A percentile compares a stretch with the other conserved stretches of the same genome.
Conservation (phyloP, 2,113 vertebrate species). For the Epinephelus lanceolatus region DNA sequence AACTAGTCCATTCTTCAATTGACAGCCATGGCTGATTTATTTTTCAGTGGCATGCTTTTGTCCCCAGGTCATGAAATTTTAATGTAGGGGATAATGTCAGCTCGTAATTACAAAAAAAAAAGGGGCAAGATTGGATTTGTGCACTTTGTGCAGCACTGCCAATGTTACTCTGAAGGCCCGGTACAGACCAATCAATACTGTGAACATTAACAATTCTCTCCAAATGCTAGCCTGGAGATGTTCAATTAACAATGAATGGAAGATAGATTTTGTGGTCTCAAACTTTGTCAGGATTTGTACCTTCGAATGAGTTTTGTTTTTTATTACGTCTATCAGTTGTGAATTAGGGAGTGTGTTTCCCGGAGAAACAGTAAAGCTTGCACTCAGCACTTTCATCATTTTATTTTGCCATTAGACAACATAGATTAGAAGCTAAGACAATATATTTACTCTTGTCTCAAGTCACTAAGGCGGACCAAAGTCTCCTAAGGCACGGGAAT, state of each 20-base stretch:
- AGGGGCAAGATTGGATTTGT: constrained; percentile 63
- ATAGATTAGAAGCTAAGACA: constrained; percentile 34
- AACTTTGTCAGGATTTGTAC: constrained; percentile 49
- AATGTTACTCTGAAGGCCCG: constrained; percentile 49
- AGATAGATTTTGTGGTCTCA: constrained; percentile 61
- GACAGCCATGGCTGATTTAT: constrained; percentile 49
- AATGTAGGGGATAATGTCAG: constrained; percentile 72
- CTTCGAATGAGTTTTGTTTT: constrained; percentile 44
- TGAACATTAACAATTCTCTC: constrained; percentile 65
- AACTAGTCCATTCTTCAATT: constrained; percentile 45
- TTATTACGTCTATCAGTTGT: constrained; percentile 32
- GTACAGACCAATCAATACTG: constrained; percentile 69
- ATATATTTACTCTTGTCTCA: constrained; percentile 15
- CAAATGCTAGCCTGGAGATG: constrained; percentile 66
- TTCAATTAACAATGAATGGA: constrained; percentile 67
- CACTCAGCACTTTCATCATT: constrained; percentile 47
- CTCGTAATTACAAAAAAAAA: constrained; percentile 65
- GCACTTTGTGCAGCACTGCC: constrained; percentile 43
- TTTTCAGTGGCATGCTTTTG: constrained; percentile 54
- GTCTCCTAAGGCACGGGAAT: constrained; percentile 20
- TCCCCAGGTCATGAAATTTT: constrained; percentile 72
- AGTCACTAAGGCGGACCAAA: constrained; percentile 19
- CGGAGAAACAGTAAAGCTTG: constrained; percentile 16
- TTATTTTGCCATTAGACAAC: constrained; percentile 45
- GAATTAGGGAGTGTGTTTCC: constrained; percentile 8